Percentiles rank a stretch among this genome's conserved stretches.
phyloP scores from a whole-genome alignment of 2,797 vertebrate species.

The Crenichthys baileyi region DNA sequence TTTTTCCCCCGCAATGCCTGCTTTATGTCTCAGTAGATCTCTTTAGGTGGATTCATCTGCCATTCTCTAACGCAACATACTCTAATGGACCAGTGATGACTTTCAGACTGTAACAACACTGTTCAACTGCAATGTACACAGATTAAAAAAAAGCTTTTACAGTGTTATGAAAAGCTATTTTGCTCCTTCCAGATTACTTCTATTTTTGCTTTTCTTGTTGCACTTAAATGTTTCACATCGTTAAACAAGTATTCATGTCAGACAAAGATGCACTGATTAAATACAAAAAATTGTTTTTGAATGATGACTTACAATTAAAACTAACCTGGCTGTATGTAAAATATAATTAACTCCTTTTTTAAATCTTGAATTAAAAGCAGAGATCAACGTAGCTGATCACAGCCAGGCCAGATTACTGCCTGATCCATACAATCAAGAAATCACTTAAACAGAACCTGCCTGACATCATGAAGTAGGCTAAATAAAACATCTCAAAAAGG shows the following conservation, averaged over 20 bases:
- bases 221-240: not conserved
- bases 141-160: not conserved
- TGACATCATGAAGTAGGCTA: not conserved
- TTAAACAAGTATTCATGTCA: not conserved
- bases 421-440: not conserved
- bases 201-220: not conserved
- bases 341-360: not conserved
- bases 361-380: not conserved
- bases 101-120: not conserved
- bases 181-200: not conserved
- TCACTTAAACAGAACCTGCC: not conserved
- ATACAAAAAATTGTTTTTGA: not conserved
- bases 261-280: not conserved
- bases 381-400: not conserved
- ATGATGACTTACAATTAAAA: not conserved
- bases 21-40: conserved; percentile 26
- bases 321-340: not conserved
- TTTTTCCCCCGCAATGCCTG: conserved; percentile 19
- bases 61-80: conserved; percentile 11
- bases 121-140: not conserved
- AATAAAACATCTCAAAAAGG: not conserved
- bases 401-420: not conserved
- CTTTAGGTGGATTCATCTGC: conserved; percentile 9
- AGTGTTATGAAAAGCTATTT: not conserved
- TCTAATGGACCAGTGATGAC: conserved; percentile 8